phyloP scores from a whole-genome alignment of 2,888 invertebrate species.

The Ochropleura plecta region DNA sequence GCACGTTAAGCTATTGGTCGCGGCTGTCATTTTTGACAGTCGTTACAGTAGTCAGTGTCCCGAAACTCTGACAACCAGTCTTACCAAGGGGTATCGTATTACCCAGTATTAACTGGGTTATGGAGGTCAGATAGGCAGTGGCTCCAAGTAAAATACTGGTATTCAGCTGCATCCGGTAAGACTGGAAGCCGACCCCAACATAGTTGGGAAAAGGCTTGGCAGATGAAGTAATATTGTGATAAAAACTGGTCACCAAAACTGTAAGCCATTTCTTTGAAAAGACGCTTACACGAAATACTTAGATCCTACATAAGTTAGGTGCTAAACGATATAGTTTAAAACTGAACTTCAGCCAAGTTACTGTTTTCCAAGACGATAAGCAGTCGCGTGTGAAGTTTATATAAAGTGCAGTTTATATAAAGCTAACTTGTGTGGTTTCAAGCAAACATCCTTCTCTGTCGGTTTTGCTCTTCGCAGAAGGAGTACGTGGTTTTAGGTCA shows the following conservation, averaged over 20 bases:
- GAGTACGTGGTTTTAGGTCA: neutral
- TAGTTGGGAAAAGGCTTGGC: too few species aligned
- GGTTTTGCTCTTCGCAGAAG: neutral
- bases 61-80: too few species aligned
- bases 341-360: conserved; percentile 41
- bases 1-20: too few species aligned
- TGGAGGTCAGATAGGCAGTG: too few species aligned
- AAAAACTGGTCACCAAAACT: neutral
- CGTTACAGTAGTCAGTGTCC: too few species aligned
- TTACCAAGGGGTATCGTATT: too few species aligned
- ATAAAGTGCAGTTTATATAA: conserved; percentile 42
- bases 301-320: conserved; percentile 19
- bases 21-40: too few species aligned
- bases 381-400: conserved; percentile 28
- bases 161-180: too few species aligned
- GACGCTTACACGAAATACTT: neutral
- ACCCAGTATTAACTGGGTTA: too few species aligned
- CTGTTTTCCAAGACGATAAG: conserved; percentile 26
- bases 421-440: conserved; percentile 18
- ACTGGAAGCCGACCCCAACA: too few species aligned
- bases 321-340: conserved; percentile 51
- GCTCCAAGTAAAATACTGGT: too few species aligned
- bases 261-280: neutral
- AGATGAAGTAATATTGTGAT: neutral
- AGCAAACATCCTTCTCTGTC: conserved; percentile 15